Base-by-base conservation (phyloP, 2,888 invertebrate species). In the Xestia xanthographa region DNA sequence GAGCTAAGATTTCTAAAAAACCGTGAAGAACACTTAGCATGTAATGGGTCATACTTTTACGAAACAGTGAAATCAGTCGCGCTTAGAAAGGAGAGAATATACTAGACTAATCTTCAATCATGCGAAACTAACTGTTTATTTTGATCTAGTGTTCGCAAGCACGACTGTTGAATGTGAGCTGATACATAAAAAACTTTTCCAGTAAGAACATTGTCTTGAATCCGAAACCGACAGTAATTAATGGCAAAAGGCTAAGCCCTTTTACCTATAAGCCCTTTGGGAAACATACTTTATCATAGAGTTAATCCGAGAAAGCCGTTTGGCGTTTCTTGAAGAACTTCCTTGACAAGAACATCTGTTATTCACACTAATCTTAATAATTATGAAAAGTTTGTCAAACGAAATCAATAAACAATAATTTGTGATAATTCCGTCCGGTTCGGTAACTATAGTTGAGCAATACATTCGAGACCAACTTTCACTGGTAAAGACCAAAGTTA, bases 381-480 rank as follows among this genome's bases (percentile, higher is more conserved):
- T 72, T 80, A 75, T 85, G 75, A 81, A 75, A 82, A 63, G 56
- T 75, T 75, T 76, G 75, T 84, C 76, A 67, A 26, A 63, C 34
- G 72, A 81, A 84, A 79, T 86, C 80, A 80, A 84, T 82, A 84
- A 34, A 74, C 83, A 84, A 83, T 85, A 76, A 85, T 83, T 79
- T 84, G 81, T 87, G 78, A 88, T 85, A 77, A 85, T 82, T 86
- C 77, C 65, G 85, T 87, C 88, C 87, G 89, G 89, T 92, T 91
- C 82, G 85, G 90, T 89, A 90, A 91, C 87, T 86, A 86, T 72
- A 69, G 84, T 91, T 90, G 89, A 87, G 88, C 88, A 90, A 90
- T 79, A 88, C 71, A 56, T 87, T 87, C 87, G 88, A 87, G 90
- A 90, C 88, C 85, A 85, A 93, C 95, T 95, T 95, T 95, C 95